These are phyloP conservation scores for Aspidiotus destructor DNA, from an alignment of 2,888 invertebrate genomes.

Conservation along the genomic window DNA sequence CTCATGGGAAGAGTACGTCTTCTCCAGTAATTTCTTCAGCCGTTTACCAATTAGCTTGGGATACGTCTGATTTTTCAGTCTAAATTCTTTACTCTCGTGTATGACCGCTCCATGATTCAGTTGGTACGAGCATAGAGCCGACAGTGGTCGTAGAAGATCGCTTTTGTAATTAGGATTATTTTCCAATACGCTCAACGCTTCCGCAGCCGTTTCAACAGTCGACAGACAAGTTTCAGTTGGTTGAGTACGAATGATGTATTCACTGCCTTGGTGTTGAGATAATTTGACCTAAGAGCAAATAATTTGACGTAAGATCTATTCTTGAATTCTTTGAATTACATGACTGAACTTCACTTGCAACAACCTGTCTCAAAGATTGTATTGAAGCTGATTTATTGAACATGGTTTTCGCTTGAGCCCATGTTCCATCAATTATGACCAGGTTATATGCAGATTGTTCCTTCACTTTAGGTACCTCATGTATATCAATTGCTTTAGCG, in stretches of 20 bases:
- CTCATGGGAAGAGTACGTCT: background rate
- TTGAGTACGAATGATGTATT: slow-evolving; percentile 86
- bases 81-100: slow-evolving; percentile 84
- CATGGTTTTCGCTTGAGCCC: slow-evolving; percentile 90
- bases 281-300: slow-evolving; percentile 56
- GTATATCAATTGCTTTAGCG: slow-evolving; percentile 59
- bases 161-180: slow-evolving; percentile 54
- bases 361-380: slow-evolving; percentile 59
- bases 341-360: background rate
- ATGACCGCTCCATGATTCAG: slow-evolving; percentile 83
- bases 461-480: slow-evolving; percentile 44
- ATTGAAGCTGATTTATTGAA: slow-evolving; percentile 71
- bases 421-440: slow-evolving; percentile 83
- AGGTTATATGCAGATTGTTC: slow-evolving; percentile 56
- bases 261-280: slow-evolving; percentile 59
- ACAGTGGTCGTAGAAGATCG: slow-evolving; percentile 64
- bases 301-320: no score
- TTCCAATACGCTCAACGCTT: slow-evolving; percentile 69
- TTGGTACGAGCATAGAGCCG: slow-evolving; percentile 75
- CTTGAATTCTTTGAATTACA: background rate
- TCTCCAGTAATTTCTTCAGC: slow-evolving; percentile 41
- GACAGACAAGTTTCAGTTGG: slow-evolving; percentile 85
- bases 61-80: slow-evolving; percentile 67
- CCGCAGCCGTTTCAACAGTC: slow-evolving; percentile 76
- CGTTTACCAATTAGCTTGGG: slow-evolving; percentile 71